Base-by-base conservation (phyloP, 2,888 invertebrate species). In the Bugulina stolonifera region DNA sequence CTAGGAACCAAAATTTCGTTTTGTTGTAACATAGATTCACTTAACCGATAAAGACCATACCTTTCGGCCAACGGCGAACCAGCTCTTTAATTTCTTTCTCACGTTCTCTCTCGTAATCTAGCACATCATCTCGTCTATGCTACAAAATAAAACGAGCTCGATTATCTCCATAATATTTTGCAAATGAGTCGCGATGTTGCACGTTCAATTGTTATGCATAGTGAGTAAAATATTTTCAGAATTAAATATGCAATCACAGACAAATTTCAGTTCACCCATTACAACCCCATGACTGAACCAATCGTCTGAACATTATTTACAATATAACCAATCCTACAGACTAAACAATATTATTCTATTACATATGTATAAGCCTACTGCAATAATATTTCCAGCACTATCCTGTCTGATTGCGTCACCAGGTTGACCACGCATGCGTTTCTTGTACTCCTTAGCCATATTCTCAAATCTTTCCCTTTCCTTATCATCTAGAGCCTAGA, bases 371-470 rank as follows among this genome's bases (percentile, higher is more conserved):
- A n/a, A 72, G 75, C 79, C 75, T 76, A 79, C 79, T 10, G 78
- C 76, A 14, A 79, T 71, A n/a, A 77, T 73, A 32, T 78, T 76
- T 18, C 78, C 77, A 2, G 74, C 73, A 71, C 77, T 80, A 70
- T 80, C 79, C 69, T 74, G 57, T 43, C 76, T 72, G 35, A 74
- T 76, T 71, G 75, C 73, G 72, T 80, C 79, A 0, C 80, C 79
- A 27, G 75, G 76, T 5, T 69, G 71, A 2, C 79, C 79, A 23
- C 77, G 71, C 76, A 78, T 76, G 70, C 75, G 75, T 0, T 75
- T 75, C 72, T 80, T 80, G 64, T 75, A 76, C 10, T 76, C 75
- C 64, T 77, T 79, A 0, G 78, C 77, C 76, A 78, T 80, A 1
- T 73, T 75, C 70, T 80, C 78, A 76, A 74, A 79, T 10, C 77